Evolutionary conservation across 2,797 vertebrate species (phyloP).

Genomic region (Characodon lateralis): DNA sequence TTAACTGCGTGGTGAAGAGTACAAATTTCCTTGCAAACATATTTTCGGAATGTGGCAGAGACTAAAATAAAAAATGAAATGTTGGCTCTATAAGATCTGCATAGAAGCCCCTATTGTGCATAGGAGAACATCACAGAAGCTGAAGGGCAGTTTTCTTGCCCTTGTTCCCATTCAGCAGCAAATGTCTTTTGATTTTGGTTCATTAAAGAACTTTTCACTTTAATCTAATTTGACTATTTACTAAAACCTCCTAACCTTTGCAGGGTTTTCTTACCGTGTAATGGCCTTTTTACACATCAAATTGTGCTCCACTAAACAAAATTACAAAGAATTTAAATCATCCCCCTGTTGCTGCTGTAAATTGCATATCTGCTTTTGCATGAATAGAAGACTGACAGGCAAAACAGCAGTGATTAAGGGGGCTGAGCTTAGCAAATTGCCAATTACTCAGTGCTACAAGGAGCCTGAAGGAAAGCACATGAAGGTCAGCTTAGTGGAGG

Average conservation of each 20-base stretch:
- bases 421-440: conserved; percentile 12
- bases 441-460: conserved; percentile 18
- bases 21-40: neutral
- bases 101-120: neutral
- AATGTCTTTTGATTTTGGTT: conserved; percentile 3
- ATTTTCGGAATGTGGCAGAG: neutral
- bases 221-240: neutral
- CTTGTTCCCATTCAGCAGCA: neutral
- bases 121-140: neutral
- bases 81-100: neutral
- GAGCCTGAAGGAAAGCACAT: conserved; percentile 7
- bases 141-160: neutral
- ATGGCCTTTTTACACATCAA: neutral
- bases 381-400: conserved; percentile 14
- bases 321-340: conserved; percentile 3
- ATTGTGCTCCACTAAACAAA: conserved; percentile 10
- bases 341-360: conserved; percentile 3
- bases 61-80: neutral
- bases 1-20: neutral
- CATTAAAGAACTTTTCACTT: neutral
- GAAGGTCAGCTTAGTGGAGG: conserved; percentile 14
- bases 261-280: neutral
- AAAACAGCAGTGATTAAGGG: conserved; percentile 14
- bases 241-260: neutral
- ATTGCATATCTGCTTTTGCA: conserved; percentile 5